These are phyloP conservation scores for Epizoanthus stellaris DNA, from an alignment of 92 coral and sea anemone species.

Conservation along the genomic window DNA sequence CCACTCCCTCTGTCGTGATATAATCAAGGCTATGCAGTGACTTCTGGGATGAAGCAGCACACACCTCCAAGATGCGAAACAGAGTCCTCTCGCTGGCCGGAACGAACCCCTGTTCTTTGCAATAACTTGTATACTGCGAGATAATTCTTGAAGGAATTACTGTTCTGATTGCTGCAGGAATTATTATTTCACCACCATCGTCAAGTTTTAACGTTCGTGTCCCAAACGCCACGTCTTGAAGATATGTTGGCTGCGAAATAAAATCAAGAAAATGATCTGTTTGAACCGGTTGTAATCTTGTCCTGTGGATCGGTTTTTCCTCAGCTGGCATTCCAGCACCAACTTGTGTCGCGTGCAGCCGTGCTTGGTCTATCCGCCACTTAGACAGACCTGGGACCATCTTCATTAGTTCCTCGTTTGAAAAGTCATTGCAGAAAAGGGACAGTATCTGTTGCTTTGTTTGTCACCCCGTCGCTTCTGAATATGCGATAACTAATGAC, in stretches of 20 bases:
- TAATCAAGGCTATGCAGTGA: conserved; percentile 45
- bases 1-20: conserved; percentile 35
- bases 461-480: conserved; percentile 35
- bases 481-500: conserved; percentile 10
- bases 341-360: conserved; percentile 33
- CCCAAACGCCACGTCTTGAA: conserved; percentile 18
- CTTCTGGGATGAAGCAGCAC: conserved; percentile 50
- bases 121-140: conserved; percentile 39
- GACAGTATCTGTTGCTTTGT: conserved; percentile 31
- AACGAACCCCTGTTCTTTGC: conserved; percentile 31
- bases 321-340: conserved; percentile 21
- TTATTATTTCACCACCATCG: conserved; percentile 15
- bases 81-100: conserved; percentile 46
- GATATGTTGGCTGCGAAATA: conserved; percentile 23
- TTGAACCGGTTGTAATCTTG: conserved; percentile 15
- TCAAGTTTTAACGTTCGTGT: conserved; percentile 9
- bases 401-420: conserved; percentile 26
- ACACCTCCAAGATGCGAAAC: conserved; percentile 42
- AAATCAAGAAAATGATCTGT: conserved; percentile 40
- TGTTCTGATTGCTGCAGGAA: conserved; percentile 37
- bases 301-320: conserved; percentile 23
- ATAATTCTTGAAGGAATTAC: conserved; percentile 32
- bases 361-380: conserved; percentile 55
- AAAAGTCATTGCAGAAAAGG: conserved; percentile 41
- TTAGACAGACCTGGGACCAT: conserved; percentile 50